Percentiles rank a stretch among this genome's conserved stretches.
Evolutionary conservation across 2,888 invertebrate species (phyloP).

Genomic region (Cosmia pyralina): DNA sequence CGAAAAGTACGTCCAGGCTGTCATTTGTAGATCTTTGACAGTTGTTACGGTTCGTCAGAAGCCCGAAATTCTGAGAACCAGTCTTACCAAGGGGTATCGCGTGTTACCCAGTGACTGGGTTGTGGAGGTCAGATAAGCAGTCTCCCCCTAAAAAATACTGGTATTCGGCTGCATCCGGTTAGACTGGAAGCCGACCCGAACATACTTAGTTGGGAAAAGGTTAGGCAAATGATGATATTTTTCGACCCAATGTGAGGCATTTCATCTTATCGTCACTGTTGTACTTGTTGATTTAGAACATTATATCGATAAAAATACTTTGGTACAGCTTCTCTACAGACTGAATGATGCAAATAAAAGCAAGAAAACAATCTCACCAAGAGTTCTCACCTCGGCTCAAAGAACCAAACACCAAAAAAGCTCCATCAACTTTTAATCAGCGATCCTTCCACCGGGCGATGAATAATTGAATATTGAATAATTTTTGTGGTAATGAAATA

Average conservation of each 20-base stretch:
- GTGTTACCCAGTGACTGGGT: too few species aligned
- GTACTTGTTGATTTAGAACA: not conserved
- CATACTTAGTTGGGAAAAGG: too few species aligned
- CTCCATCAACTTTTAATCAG: slow-evolving; percentile 57
- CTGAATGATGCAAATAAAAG: not conserved
- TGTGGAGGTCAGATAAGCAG: too few species aligned
- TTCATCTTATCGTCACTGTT: not conserved
- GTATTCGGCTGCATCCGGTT: too few species aligned
- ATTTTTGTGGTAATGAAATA: slow-evolving; percentile 83
- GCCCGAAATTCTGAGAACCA: too few species aligned
- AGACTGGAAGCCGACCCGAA: too few species aligned
- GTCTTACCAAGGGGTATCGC: too few species aligned
- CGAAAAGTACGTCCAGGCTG: too few species aligned
- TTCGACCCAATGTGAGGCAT: not conserved
- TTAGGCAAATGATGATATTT: not conserved
- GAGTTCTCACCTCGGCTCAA: slow-evolving; percentile 1
- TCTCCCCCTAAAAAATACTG: too few species aligned
- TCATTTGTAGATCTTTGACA: too few species aligned
- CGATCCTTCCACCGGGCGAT: slow-evolving; percentile 64
- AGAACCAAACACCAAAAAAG: slow-evolving; percentile 20
- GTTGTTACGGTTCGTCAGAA: too few species aligned
- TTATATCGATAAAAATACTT: not conserved
- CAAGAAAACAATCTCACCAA: not conserved
- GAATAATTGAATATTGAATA: slow-evolving; percentile 84
- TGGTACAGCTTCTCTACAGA: not conserved